Evolutionary conservation across 2,888 invertebrate species (phyloP).

Genomic region (Drosophila robusta): DNA sequence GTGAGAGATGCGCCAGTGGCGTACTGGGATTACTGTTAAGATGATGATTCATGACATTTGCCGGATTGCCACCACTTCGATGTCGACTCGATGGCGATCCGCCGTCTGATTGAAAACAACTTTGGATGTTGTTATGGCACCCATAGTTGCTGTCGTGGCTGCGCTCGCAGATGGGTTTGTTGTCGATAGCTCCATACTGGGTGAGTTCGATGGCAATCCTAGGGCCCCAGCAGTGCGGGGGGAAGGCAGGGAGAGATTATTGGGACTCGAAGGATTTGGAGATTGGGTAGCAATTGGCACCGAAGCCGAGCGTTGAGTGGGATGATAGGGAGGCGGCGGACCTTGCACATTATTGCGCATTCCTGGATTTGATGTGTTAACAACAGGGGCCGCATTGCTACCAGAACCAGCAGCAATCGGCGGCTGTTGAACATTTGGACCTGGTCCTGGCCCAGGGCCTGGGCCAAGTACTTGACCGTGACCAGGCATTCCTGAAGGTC

Average conservation of each 20-base stretch:
- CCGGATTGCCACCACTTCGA: conserved; percentile 47
- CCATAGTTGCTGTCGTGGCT: conserved; percentile 25
- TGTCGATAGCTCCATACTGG: conserved; percentile 86
- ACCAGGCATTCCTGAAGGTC: conserved; percentile 52
- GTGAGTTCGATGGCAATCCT: conserved; percentile 89
- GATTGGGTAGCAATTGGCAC: conserved; percentile 91
- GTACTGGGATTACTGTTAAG: conserved; percentile 89
- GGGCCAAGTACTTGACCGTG: conserved; percentile 1
- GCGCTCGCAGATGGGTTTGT: conserved; percentile 83
- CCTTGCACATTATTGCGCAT: conserved; percentile 86
- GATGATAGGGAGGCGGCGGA: conserved; percentile 92
- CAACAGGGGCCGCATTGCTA: conserved; percentile 45
- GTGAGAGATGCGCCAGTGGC: conserved; percentile 88
- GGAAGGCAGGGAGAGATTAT: conserved; percentile 91
- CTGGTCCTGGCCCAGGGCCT: conserved; percentile 3
- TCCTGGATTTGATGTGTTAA: conserved; percentile 27
- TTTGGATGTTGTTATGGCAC: conserved; percentile 42
- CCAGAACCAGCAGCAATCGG: conserved; percentile 4
- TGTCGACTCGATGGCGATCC: conserved; percentile 65
- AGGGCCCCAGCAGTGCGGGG: conserved; percentile 86
- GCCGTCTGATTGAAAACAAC: conserved; percentile 66
- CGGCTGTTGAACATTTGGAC: conserved; percentile 11
- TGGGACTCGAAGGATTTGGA: conserved; percentile 90
- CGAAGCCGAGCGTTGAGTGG: conserved; percentile 90
- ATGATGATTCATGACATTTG: conserved; percentile 85